These are phyloP conservation scores for Dasyornis broadbenti DNA, from an alignment of 2,113 vertebrate genomes.

Conservation along the genomic window DNA sequence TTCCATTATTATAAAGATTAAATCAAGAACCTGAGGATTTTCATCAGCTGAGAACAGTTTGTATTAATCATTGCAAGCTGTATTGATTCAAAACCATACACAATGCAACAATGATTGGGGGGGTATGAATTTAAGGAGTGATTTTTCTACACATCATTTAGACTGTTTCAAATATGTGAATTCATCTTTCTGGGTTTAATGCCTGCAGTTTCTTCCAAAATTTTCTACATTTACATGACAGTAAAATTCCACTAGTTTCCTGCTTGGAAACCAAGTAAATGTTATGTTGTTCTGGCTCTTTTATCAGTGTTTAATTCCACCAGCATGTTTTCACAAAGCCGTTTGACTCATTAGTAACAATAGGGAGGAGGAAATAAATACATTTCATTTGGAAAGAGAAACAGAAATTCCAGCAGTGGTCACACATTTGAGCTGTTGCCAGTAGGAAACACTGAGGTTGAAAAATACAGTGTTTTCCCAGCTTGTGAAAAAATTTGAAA, in stretches of 20 bases:
- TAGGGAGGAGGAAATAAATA: constrained; percentile 5
- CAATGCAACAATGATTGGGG: neutral
- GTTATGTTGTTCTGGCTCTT: neutral
- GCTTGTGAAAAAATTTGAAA: neutral
- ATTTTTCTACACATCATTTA: neutral
- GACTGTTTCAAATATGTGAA: neutral
- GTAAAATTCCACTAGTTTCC: constrained; percentile 21
- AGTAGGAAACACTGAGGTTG: constrained; percentile 38
- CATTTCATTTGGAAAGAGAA: neutral
- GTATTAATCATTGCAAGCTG: neutral
- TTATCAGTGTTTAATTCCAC: neutral
- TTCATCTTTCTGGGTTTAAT: neutral
- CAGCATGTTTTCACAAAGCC: neutral
- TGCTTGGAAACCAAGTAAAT: constrained; percentile 6
- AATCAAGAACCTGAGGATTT: neutral
- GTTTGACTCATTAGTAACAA: neutral
- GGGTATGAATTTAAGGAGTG: neutral
- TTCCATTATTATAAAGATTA: neutral
- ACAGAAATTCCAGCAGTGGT: constrained; percentile 28
- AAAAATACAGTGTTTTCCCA: constrained; percentile 29
- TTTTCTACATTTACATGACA: neutral
- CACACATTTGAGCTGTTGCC: neutral
- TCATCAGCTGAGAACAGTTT: neutral
- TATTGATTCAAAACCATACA: neutral
- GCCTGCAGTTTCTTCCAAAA: neutral